These are phyloP conservation scores for Rostratula benghalensis DNA, from an alignment of 2,113 vertebrate genomes.

Conservation along the genomic window DNA sequence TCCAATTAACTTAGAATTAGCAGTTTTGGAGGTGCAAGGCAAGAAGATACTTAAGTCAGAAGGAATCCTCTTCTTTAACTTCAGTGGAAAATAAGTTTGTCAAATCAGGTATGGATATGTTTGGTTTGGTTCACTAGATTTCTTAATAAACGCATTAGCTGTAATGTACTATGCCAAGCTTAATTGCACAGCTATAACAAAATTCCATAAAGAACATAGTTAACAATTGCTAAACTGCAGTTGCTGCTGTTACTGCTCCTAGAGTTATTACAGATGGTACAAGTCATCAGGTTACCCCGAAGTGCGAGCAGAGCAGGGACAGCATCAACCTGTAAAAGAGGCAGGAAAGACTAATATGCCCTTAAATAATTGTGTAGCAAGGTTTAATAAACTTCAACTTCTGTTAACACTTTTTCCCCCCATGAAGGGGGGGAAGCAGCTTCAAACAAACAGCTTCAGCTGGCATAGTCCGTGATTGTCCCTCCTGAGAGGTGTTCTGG, in stretches of 20 bases:
- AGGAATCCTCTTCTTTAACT: slow-evolving; percentile 37
- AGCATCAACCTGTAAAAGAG: neutral
- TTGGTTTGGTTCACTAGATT: slow-evolving; percentile 30
- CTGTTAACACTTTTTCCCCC: neutral
- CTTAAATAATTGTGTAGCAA: neutral
- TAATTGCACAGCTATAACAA: slow-evolving; percentile 45
- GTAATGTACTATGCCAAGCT: neutral
- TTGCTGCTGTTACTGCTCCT: neutral
- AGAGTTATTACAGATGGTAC: neutral
- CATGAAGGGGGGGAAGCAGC: neutral
- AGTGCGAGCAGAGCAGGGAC: neutral
- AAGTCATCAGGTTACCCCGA: neutral
- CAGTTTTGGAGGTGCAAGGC: neutral
- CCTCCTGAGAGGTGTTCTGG: neutral
- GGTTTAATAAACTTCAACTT: neutral
- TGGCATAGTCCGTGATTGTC: neutral
- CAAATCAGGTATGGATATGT: neutral
- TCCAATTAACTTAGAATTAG: neutral
- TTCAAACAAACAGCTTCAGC: neutral
- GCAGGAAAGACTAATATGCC: neutral
- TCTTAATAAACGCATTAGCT: slow-evolving; percentile 49
- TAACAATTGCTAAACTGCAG: slow-evolving; percentile 41
- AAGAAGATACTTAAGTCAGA: neutral
- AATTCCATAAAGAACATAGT: slow-evolving; percentile 29
- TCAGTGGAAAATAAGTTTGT: neutral